Evolutionary conservation across 2,797 vertebrate genomes (phyloP).

Genomic region (Artibeus lituratus): DNA sequence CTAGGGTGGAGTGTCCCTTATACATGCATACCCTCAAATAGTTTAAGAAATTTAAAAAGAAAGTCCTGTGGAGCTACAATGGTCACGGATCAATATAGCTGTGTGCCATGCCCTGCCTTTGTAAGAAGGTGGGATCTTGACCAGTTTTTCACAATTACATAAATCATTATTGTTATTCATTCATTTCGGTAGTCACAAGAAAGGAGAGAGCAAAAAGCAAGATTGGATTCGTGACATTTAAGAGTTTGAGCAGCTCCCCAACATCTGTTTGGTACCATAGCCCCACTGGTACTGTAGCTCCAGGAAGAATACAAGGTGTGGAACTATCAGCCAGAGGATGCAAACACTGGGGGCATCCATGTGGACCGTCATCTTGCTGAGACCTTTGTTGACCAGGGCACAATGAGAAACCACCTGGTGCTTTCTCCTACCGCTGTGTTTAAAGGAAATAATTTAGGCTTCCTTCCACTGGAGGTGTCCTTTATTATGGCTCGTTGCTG

Average conservation of each 20-base stretch:
- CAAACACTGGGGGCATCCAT: rapidly evolving
- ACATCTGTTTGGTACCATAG: rapidly evolving
- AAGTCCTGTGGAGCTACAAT: rapidly evolving
- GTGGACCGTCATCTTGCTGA: rapidly evolving
- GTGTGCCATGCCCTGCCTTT: not conserved
- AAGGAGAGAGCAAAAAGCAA: not conserved
- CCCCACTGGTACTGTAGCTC: rapidly evolving
- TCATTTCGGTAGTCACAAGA: too few species aligned
- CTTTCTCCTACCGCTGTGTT: rapidly evolving
- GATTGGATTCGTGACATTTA: rapidly evolving
- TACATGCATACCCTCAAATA: not conserved
- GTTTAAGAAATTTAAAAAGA: rapidly evolving
- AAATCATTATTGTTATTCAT: too few species aligned
- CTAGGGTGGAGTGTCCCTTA: not conserved
- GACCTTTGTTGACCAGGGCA: too few species aligned
- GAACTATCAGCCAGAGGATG: rapidly evolving
- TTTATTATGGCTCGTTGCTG: rapidly evolving
- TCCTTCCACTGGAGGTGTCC: rapidly evolving
- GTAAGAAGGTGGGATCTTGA: rapidly evolving
- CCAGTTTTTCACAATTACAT: rapidly evolving
- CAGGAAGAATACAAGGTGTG: rapidly evolving
- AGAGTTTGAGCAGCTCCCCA: not conserved
- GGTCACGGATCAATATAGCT: rapidly evolving
- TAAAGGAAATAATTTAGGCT: rapidly evolving
- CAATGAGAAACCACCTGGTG: rapidly evolving